Percentiles rank a stretch among this genome's conserved stretches.
phyloP scores from a whole-genome alignment of 2,888 invertebrate genomes.

The Scaptomyza polygonia region DNA sequence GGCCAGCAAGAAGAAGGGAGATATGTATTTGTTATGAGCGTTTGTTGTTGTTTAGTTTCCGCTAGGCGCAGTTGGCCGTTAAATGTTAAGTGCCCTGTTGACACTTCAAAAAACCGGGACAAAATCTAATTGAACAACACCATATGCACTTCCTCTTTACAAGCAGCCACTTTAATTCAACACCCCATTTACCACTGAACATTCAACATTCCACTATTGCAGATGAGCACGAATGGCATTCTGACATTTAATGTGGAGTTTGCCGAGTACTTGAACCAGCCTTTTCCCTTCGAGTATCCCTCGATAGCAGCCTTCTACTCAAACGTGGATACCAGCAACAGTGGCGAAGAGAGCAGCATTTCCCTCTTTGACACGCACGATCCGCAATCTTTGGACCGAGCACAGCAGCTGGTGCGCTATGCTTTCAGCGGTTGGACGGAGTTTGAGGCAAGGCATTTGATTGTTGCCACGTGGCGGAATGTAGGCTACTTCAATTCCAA shows the following conservation, averaged over 20 bases:
- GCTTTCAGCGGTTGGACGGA: slow-evolving; percentile 89
- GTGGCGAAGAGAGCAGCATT: slow-evolving; percentile 87
- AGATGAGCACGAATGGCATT: slow-evolving; percentile 97
- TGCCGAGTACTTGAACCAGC: slow-evolving; percentile 92
- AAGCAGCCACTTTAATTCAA: slow-evolving; percentile 7
- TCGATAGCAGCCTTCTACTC: slow-evolving; percentile 95
- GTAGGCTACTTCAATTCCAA: slow-evolving; percentile 90
- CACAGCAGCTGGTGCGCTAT: slow-evolving; percentile 89
- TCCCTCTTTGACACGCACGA: slow-evolving; percentile 90
- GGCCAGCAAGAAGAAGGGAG: background rate
- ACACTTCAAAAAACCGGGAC: slow-evolving; percentile 52
- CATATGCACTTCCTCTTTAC: slow-evolving; percentile 59
- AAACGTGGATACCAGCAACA: slow-evolving; percentile 91
- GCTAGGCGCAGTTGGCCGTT: slow-evolving; percentile 57
- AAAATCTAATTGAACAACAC: slow-evolving; percentile 45
- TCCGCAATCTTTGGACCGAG: slow-evolving; percentile 87
- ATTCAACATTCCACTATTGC: slow-evolving; percentile 20
- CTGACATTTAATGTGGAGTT: slow-evolving; percentile 95
- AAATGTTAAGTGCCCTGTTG: slow-evolving; percentile 70
- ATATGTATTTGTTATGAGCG: slow-evolving; percentile 31
- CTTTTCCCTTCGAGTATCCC: slow-evolving; percentile 95
- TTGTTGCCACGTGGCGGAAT: slow-evolving; percentile 95
- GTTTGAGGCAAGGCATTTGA: slow-evolving; percentile 91
- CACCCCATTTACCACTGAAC: background rate
- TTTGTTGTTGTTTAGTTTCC: slow-evolving; percentile 78